Percentiles rank a stretch among this genome's conserved stretches.
phyloP scores from a whole-genome alignment of 2,888 invertebrate genomes.

The Ormyrus nitidulus region DNA sequence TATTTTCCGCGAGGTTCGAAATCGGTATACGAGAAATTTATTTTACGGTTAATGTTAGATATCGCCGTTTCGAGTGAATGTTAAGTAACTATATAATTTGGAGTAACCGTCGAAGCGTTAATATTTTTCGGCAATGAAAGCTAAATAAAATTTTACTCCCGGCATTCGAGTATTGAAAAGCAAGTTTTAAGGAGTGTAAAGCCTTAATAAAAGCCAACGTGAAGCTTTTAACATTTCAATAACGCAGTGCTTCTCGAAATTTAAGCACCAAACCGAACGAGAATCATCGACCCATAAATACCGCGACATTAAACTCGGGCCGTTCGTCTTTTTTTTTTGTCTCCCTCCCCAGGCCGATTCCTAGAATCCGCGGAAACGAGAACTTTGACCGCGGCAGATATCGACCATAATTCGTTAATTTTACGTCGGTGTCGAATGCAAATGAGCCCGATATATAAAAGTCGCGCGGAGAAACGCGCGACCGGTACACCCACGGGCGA shows the following conservation, averaged over 20 bases:
- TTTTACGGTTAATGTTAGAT: background rate
- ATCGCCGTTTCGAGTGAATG: background rate
- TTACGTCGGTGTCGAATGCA: background rate
- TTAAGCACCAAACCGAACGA: slow-evolving; percentile 17
- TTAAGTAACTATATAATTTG: slow-evolving; percentile 4
- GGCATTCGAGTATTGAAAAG: slow-evolving; percentile 27
- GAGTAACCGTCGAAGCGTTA: background rate
- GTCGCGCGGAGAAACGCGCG: background rate
- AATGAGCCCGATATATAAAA: background rate
- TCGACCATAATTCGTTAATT: too few species aligned
- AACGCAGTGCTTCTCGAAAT: slow-evolving; percentile 12
- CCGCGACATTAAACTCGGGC: too few species aligned
- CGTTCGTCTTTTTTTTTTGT: slow-evolving; percentile 4
- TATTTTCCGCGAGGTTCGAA: too few species aligned
- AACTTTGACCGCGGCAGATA: too few species aligned
- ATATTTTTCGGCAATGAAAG: slow-evolving; percentile 9
- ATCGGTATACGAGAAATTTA: too few species aligned
- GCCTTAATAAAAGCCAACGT: slow-evolving; percentile 5
- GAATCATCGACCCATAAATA: background rate
- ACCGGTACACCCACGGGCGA: background rate
- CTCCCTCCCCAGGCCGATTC: background rate
- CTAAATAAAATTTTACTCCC: slow-evolving; percentile 26
- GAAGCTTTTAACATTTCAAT: slow-evolving; percentile 25
- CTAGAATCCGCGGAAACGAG: background rate
- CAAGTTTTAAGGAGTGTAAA: slow-evolving; percentile 25